Evolutionary conservation across 1,140 invertebrate genomes (phyloP), one percentile per base, ranked within the genome.

Genomic region (Portunus trituberculatus): DNA sequence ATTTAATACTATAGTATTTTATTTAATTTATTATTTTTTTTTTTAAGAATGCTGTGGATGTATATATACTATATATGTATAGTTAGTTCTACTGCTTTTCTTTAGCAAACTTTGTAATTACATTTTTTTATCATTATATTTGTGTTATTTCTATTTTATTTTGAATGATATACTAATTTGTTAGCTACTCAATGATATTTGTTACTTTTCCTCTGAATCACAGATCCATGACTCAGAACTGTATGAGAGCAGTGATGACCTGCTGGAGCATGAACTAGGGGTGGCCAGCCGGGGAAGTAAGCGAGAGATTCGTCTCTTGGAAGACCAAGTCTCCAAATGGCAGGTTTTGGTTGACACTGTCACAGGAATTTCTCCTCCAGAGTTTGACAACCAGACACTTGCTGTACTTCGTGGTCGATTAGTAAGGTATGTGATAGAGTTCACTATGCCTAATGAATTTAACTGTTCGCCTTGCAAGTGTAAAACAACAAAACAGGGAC

Each of bases 331-430:
- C 99, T 87, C 98, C 98, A 0, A 95, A 29, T 95, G 98, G 98
- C 99, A 99, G 97, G 98, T 99, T n/a, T 97, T 99, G 67, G 98
- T 99, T 16, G 99, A 99, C 96, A 98, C 98, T 95, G 98, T 99
- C 1, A 98, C 98, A 59, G 98, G 98, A 6, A 97, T 98, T 8
- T 98, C 98, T 96, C 98, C 98, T 59, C 98, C 98, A 4, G 98
- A 99, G 96, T 98, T 99, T 96, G 99, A 99, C 97, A 98, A 98
- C 97, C 98, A 99, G 97, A 99, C 99, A 0, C 97, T 99, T 84
- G 99, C 99, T 0, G 98, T 99, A 89, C 97, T 99, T n/a, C 97
- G 98, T 67, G 99, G 99, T 10, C 97, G 99, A 95, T 98, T 99
- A 96, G 99, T 99, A 10, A 97, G 99, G 76, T 99, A 99, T 97